Percentiles rank a stretch among this genome's conserved stretches.
phyloP scores from a whole-genome alignment of 2,113 vertebrate genomes.

The Octodon degus region DNA sequence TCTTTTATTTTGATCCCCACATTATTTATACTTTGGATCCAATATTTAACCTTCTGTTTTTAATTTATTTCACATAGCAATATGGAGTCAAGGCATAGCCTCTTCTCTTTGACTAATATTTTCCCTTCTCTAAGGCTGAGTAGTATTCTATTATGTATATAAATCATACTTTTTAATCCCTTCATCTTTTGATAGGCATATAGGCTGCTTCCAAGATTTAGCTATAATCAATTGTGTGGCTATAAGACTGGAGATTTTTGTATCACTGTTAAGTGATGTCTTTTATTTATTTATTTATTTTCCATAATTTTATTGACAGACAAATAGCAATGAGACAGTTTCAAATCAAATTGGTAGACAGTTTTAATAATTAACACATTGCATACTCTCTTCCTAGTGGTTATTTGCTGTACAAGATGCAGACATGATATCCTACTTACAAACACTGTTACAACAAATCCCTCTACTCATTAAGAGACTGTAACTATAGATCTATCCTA shows the following conservation, averaged over 20 bases:
- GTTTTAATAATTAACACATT: no score
- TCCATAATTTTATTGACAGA: no score
- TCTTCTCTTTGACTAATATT: not conserved
- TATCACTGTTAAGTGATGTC: not conserved
- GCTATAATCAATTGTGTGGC: not conserved
- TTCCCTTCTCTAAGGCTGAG: not conserved
- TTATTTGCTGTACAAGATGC: no score
- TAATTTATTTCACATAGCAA: not conserved
- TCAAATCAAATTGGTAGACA: no score
- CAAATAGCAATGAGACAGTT: no score
- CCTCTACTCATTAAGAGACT: no score
- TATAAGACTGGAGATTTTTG: not conserved
- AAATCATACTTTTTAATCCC: not conserved
- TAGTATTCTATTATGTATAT: not conserved
- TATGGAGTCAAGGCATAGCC: not conserved
- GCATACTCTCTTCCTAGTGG: no score
- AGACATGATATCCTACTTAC: no score
- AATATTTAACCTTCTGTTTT: not conserved
- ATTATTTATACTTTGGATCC: not conserved
- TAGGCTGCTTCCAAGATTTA: not conserved
- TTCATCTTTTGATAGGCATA: not conserved
- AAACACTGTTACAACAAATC: no score
- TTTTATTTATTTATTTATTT: not conserved
- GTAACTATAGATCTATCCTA: no score
- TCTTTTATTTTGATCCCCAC: not conserved